These are phyloP conservation scores for Archegozetes longisetosus DNA, from an alignment of 1,140 invertebrate species.

Conservation along the genomic window DNA sequence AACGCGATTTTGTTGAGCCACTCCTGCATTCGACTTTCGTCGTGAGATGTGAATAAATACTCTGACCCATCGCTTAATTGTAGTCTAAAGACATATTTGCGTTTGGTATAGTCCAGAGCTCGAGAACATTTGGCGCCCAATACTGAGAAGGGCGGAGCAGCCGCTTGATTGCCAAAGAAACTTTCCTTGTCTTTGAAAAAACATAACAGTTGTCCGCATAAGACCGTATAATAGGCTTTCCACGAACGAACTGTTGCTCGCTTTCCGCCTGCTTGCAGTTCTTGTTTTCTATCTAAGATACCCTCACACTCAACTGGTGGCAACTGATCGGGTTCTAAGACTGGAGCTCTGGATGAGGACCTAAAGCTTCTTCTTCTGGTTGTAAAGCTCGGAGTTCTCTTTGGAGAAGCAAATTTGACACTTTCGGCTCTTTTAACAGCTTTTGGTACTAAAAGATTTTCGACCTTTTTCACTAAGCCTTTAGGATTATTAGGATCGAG, in stretches of 20 bases:
- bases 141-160: conserved; percentile 74
- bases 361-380: conserved; percentile 68
- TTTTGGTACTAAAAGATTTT: background rate
- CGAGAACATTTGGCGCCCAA: conserved; percentile 68
- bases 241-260: conserved; percentile 84
- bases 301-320: conserved; percentile 84
- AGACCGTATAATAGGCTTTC: conserved; percentile 85
- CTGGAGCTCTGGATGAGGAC: conserved; percentile 41
- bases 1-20: conserved; percentile 90
- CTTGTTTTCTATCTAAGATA: conserved; percentile 82
- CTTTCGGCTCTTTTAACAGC: background rate
- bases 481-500: background rate
- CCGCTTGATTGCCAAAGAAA: conserved; percentile 64
- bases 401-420: conserved; percentile 26
- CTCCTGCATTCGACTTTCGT: conserved; percentile 58
- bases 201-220: conserved; percentile 88
- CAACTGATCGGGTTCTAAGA: conserved; percentile 43
- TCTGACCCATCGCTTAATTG: conserved; percentile 90
- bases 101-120: conserved; percentile 89
- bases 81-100: conserved; percentile 87
- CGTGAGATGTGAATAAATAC: conserved; percentile 67
- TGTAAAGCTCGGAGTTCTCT: conserved; percentile 85
- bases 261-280: conserved; percentile 78
- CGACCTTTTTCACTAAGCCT: background rate
- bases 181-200: conserved; percentile 94